phyloP scores from a whole-genome alignment of 2,113 vertebrate species.

The Pardalotus punctatus region DNA sequence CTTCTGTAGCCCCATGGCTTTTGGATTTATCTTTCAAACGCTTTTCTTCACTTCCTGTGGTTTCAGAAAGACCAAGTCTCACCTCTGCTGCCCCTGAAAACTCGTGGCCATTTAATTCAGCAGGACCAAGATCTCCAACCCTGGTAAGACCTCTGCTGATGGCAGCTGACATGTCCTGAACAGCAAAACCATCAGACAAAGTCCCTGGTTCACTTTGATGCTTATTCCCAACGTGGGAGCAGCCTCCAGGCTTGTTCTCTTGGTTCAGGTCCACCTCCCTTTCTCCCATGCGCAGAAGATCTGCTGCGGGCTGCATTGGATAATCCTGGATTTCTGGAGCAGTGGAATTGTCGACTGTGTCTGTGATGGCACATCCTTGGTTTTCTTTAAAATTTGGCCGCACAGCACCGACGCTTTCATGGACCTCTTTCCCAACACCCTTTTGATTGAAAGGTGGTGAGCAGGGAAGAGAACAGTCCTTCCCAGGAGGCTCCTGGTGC shows the following conservation, averaged over 20 bases:
- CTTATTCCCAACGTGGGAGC: neutral
- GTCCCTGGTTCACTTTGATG: neutral
- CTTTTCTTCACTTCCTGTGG: neutral
- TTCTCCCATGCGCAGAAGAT: slow-evolving; percentile 37
- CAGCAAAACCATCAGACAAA: neutral
- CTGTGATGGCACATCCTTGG: neutral
- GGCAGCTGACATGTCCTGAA: neutral
- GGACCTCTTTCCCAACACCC: neutral
- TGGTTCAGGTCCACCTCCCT: neutral
- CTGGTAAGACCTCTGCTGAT: neutral
- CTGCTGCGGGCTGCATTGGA: neutral
- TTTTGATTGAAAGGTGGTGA: neutral
- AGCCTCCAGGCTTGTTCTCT: neutral
- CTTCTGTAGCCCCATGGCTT: neutral
- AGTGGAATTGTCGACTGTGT: neutral
- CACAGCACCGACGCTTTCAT: neutral
- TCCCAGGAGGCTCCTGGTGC: neutral
- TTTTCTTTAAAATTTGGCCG: slow-evolving; percentile 8
- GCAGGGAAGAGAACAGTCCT: neutral
- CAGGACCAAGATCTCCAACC: neutral
- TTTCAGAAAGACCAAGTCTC: neutral
- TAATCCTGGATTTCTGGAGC: slow-evolving; percentile 34
- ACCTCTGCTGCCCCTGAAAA: neutral
- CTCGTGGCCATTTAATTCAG: neutral
- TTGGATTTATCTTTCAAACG: neutral